Evolutionary conservation across 1,140 invertebrate species (phyloP), one percentile per base, ranked within the genome.

Genomic region (Lepidurus arcticus): DNA sequence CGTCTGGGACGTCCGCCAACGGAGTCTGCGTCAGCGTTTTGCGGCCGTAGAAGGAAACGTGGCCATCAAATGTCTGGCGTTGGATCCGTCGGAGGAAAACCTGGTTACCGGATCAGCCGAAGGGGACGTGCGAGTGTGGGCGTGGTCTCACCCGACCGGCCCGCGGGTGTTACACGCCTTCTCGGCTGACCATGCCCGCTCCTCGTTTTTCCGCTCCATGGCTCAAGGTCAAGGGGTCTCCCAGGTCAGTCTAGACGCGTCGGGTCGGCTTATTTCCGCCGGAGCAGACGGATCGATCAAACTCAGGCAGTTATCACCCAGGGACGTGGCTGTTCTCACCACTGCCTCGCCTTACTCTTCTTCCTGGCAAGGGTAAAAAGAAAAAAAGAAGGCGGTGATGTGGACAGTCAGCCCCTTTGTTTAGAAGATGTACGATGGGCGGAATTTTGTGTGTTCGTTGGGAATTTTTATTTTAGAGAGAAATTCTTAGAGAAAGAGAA

Each of bases 231-330:
- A 77, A 42, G 78, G 78, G 21, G 89, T 90, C 6, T 86, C 88
- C 9, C 89, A 90, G 42, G 76, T 78, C 74, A 47, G 8, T n/a
- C 90, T 99, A 74, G 96, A 98, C 85, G 89, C 90, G 26, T 89
- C 90, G 78, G 91, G 91, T 7, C 90, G 97, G 79, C 86, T 99
- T 81, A 99, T 97, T 87, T 99, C 97, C 1, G 99, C 97, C 85
- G 98, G 98, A 77, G 96, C 96, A 45, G 98, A 99, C 88, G 97
- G 97, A 81, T 98, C 96, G 73, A 94, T 99, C 91, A 99, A 99
- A 89, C 93, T 99, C 82, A 89, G 96, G 80, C 91, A 94, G 84
- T 87, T 98, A 81, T 93, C 94, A 24, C 91, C 93, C 83, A 87
- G 90, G 78, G 85, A 85, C 73, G 78, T 81, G 73, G 82, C 82